A percentile compares a stretch with the other conserved stretches of the same genome.
Evolutionary conservation across 2,797 vertebrate genomes (phyloP).

Genomic region (Onychomys leucogaster): DNA sequence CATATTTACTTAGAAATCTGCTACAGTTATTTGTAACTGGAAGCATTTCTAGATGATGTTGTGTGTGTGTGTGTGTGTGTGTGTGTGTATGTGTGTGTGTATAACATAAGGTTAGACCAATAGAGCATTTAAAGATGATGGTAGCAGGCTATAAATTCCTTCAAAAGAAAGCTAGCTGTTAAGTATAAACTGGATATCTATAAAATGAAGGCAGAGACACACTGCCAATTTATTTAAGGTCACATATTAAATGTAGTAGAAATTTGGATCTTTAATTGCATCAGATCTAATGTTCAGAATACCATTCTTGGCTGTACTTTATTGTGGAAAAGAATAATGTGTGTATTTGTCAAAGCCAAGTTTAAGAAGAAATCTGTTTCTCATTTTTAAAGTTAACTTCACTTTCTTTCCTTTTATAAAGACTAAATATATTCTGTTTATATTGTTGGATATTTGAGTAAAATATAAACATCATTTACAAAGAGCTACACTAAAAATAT

Average conservation of each 20-base stretch:
- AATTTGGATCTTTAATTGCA: constrained; percentile 57
- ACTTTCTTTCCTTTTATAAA: constrained; percentile 67
- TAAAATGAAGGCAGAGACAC: not conserved
- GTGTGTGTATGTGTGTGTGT: not conserved
- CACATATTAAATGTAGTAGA: constrained; percentile 21
- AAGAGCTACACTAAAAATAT: constrained; percentile 39
- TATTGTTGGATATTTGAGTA: constrained; percentile 66
- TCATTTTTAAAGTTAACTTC: constrained; percentile 65
- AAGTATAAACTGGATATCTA: not conserved
- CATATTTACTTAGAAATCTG: not conserved
- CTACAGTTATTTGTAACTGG: not conserved
- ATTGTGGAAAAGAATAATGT: constrained; percentile 60
- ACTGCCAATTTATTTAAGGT: constrained; percentile 33
- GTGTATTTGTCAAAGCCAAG: constrained; percentile 55
- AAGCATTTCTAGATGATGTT: not conserved
- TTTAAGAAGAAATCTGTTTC: constrained; percentile 71
- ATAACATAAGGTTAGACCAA: not conserved
- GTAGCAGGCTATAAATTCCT: not conserved
- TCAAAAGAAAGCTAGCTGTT: not conserved
- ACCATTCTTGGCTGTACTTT: constrained; percentile 33
- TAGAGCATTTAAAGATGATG: not conserved
- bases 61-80: not conserved
- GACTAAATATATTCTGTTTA: constrained; percentile 59
- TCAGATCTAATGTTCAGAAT: constrained; percentile 49
- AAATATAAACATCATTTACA: constrained; percentile 59